Evolutionary conservation across 2,888 invertebrate species (phyloP), one percentile per base, ranked within the genome.

Genomic region (Ceramica pisi): DNA sequence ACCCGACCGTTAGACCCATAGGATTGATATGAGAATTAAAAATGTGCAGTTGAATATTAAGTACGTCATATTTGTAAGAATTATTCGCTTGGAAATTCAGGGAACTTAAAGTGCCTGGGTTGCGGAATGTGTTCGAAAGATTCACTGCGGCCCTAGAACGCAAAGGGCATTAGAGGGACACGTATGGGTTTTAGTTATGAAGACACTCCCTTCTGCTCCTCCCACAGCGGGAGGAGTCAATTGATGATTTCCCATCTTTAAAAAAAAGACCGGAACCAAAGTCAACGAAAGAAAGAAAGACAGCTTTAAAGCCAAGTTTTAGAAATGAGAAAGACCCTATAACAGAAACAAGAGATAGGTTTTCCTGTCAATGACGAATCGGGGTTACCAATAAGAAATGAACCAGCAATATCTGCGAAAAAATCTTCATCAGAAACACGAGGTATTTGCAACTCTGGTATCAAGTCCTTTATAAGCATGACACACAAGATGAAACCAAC

Each of bases 1-100:
- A 67, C 21, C 48, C 38, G 21, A 1, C 38, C n/a, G 19, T 41
- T 69, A 14, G 9, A 57, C 26, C 57, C 51, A 53, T 59, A 19
- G 53, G n/a, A 9, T 55, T 50, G 56, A 80, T 65, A 74, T 50
- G 51, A 12, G n/a, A 9, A 21, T 16, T 12, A 23, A 38, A 61
- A 21, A 64, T 46, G n/a, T 14, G 50, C 31, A 6, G 0, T 67
- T 31, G n/a, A 41, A 21, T 31, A 66, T 38, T 26, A 53, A 4
- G 26, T 53, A 53, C 8, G 26, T 53, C 16, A 38, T 26, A 26
- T 26, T 26, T 44, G 19, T 16, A 41, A 41, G 21, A 41, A 57
- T 57, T 31, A 21, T 16, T 44, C n/a, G 16, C 16, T 44, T 21
- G n/a, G 2, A 16, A 44, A 26, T 2, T 4, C 41, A 56, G 21